phyloP scores from a whole-genome alignment of 2,113 vertebrate genomes.

The Chamaetylas fuelleborni region DNA sequence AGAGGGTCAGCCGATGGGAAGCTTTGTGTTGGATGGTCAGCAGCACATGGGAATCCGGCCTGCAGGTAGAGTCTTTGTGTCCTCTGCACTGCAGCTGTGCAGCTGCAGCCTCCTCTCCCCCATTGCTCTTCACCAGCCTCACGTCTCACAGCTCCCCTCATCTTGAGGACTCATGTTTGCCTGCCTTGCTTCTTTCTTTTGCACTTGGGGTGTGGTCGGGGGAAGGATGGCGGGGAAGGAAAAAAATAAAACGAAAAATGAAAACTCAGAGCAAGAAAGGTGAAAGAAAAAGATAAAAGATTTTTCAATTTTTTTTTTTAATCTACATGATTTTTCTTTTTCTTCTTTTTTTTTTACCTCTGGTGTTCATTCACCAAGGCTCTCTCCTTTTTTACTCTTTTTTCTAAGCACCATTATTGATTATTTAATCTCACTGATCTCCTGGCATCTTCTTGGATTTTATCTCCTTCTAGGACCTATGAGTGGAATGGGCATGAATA shows the following conservation, averaged over 20 bases:
- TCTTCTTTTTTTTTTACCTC: background rate
- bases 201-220: background rate
- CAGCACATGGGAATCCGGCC: constrained; percentile 99
- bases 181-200: constrained; percentile 70
- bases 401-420: constrained; percentile 29
- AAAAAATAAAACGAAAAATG: background rate
- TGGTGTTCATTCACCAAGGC: constrained; percentile 54
- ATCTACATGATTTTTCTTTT: constrained; percentile 25
- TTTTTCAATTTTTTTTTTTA: constrained; percentile 19
- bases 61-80: constrained; percentile 82
- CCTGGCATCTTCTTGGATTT: constrained; percentile 85
- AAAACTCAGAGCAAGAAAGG: background rate
- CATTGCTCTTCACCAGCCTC: constrained; percentile 31
- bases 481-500: constrained; percentile 99
- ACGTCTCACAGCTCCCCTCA: constrained; percentile 3
- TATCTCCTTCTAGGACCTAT: constrained; percentile 98
- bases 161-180: constrained; percentile 48
- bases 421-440: constrained; percentile 75
- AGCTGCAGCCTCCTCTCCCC: background rate
- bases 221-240: background rate
- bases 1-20: constrained; percentile 99
- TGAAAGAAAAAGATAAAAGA: background rate
- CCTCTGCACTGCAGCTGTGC: background rate
- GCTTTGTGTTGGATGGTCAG: constrained; percentile 99
- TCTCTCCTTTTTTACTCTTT: constrained; percentile 24